These are phyloP conservation scores for Nycticebus coucang DNA, from an alignment of 2,113 vertebrate genomes.

Conservation along the genomic window DNA sequence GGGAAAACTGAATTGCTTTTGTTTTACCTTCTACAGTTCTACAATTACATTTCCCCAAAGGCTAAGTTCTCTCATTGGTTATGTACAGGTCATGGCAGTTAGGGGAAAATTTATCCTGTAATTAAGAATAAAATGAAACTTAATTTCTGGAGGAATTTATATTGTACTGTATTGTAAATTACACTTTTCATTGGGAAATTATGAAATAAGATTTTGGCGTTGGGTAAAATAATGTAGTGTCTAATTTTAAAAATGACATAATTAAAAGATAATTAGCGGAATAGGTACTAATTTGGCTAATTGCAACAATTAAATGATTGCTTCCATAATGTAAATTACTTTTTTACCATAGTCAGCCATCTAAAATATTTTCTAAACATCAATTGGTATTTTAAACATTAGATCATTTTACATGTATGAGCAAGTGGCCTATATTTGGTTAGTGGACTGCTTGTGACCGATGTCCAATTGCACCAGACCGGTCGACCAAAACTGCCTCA, in stretches of 20 bases:
- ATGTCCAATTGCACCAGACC: not conserved
- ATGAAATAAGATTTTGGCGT: slow-evolving; percentile 71
- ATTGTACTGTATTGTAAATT: slow-evolving; percentile 67
- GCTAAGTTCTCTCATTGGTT: slow-evolving; percentile 39
- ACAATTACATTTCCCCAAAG: slow-evolving; percentile 49
- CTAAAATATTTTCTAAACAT: slow-evolving; percentile 74
- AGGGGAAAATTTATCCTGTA: slow-evolving; percentile 58
- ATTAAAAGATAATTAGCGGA: slow-evolving; percentile 73
- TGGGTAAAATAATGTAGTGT: slow-evolving; percentile 55
- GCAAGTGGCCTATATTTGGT: slow-evolving; percentile 31
- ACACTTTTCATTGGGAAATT: slow-evolving; percentile 65
- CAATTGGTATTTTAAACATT: slow-evolving; percentile 46
- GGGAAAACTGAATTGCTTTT: slow-evolving; percentile 11
- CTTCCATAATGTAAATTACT: slow-evolving; percentile 73
- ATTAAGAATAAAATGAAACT: slow-evolving; percentile 72
- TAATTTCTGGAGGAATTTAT: slow-evolving; percentile 74
- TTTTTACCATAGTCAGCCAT: slow-evolving; percentile 58
- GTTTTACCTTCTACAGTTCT: slow-evolving; percentile 17
- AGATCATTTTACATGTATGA: slow-evolving; percentile 6
- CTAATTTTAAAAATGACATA: slow-evolving; percentile 67
- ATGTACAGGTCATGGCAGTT: slow-evolving; percentile 40
- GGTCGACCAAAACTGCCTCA: not conserved
- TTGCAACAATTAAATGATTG: slow-evolving; percentile 74
- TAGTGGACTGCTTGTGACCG: slow-evolving; percentile 38
- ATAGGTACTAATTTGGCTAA: slow-evolving; percentile 78